Percentiles rank a stretch among this genome's conserved stretches.
These are phyloP conservation scores for Ursus arctos DNA, from an alignment of 2,113 vertebrate genomes.

Conservation along the genomic window DNA sequence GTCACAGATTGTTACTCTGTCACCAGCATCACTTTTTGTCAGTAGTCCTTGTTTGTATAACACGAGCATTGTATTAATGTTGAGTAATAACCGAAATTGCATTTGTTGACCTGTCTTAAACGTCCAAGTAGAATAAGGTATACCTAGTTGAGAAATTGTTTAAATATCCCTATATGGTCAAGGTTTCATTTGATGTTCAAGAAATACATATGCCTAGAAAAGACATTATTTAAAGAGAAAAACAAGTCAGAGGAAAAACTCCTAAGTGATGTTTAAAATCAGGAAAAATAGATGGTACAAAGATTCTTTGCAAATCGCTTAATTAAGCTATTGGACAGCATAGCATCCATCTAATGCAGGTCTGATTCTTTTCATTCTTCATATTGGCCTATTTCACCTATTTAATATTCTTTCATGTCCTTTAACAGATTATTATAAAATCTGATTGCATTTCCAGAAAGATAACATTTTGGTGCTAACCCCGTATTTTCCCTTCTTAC, in stretches of 20 bases:
- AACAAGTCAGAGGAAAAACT: not conserved
- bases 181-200: conserved; percentile 45
- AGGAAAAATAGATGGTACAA: not conserved
- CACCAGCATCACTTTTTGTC: not conserved
- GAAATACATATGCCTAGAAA: not conserved
- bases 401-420: not conserved
- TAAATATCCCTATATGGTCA: not conserved
- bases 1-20: not conserved
- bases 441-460: not conserved
- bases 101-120: not conserved
- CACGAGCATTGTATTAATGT: not conserved
- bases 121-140: not conserved
- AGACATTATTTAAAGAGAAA: not conserved
- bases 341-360: not conserved
- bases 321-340: not conserved
- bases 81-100: not conserved
- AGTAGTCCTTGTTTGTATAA: not conserved
- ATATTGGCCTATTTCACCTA: not conserved
- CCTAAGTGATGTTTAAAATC: not conserved
- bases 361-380: not conserved
- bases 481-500: not conserved
- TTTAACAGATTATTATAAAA: not conserved
- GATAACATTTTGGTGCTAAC: not conserved
- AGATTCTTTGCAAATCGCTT: not conserved
- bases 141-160: not conserved